phyloP scores from a whole-genome alignment of 1,140 invertebrate genomes.

The Alviniconcha marisindica region DNA sequence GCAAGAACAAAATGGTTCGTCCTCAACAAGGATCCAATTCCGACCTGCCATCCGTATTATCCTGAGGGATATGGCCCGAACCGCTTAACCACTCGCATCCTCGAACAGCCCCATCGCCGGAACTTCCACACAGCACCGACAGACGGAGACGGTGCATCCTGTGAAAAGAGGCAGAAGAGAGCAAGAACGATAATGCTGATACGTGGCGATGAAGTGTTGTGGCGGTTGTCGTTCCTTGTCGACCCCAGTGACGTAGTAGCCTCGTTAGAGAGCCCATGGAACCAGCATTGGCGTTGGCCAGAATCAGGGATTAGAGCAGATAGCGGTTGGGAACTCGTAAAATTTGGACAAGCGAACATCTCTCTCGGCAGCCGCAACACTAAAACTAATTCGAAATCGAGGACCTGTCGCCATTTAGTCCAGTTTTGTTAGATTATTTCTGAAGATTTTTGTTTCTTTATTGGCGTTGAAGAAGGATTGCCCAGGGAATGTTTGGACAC shows the following conservation, averaged over 20 bases:
- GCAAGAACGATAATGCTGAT: constrained; percentile 29
- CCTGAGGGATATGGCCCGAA: too few relatives aligned
- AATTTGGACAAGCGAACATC: constrained; percentile 7
- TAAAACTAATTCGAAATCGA: neutral
- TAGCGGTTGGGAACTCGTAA: constrained; percentile 20
- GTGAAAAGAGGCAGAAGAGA: neutral
- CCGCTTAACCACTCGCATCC: too few relatives aligned
- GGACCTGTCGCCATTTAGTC: neutral
- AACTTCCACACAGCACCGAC: neutral
- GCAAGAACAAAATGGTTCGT: too few relatives aligned
- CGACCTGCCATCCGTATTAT: too few relatives aligned
- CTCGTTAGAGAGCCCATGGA: neutral
- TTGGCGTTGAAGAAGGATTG: too few relatives aligned
- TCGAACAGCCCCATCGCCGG: neutral
- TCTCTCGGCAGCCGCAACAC: neutral
- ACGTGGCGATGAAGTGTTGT: constrained; percentile 27
- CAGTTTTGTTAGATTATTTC: neutral
- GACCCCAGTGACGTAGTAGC: constrained; percentile 12
- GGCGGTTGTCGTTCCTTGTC: constrained; percentile 22
- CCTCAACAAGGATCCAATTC: too few relatives aligned
- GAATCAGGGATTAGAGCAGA: constrained; percentile 7
- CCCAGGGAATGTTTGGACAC: too few relatives aligned
- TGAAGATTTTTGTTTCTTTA: too few relatives aligned
- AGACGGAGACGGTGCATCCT: neutral
- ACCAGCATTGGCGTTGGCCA: neutral